These are phyloP conservation scores for Galerucella calmariensis DNA, from an alignment of 2,888 invertebrate genomes.

Conservation along the genomic window DNA sequence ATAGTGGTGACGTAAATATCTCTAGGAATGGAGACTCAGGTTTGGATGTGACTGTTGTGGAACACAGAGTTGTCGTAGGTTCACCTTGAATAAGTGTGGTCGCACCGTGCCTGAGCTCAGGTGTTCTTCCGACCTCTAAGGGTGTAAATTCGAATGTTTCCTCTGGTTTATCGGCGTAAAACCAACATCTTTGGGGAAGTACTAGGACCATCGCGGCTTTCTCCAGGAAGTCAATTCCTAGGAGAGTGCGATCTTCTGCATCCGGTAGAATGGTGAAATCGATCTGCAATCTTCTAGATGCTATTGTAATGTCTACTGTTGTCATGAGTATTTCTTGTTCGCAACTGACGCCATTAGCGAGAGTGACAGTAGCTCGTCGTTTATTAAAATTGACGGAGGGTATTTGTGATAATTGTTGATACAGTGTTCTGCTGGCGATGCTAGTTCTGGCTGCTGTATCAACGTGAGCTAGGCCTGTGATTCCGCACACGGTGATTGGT, in stretches of 20 bases:
- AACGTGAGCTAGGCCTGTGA: slow-evolving; percentile 23
- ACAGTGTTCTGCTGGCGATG: slow-evolving; percentile 17
- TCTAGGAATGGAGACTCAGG: slow-evolving; percentile 28
- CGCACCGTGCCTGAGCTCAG: too few species aligned
- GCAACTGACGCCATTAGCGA: neutral
- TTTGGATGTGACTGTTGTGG: neutral
- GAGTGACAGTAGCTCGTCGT: slow-evolving; percentile 7
- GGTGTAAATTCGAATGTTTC: slow-evolving; percentile 17
- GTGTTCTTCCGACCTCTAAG: neutral
- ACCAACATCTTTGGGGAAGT: slow-evolving; percentile 32
- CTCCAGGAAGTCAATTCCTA: slow-evolving; percentile 30
- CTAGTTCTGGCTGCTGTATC: slow-evolving; percentile 36
- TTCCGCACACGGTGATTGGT: slow-evolving; percentile 18
- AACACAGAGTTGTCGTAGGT: neutral
- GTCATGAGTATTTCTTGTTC: neutral
- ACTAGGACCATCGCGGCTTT: slow-evolving; percentile 27
- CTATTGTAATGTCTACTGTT: slow-evolving; percentile 12
- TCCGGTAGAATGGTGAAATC: slow-evolving; percentile 32
- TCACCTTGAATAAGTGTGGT: too few species aligned
- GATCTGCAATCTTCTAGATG: slow-evolving; percentile 26
- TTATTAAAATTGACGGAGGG: too few species aligned
- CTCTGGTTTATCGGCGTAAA: slow-evolving; percentile 25
- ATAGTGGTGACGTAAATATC: slow-evolving; percentile 23
- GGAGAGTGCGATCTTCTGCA: slow-evolving; percentile 31
- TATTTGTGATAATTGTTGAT: neutral